These are phyloP conservation scores for Nephrotoma appendiculata DNA, from an alignment of 2,888 invertebrate genomes.

Conservation along the genomic window DNA sequence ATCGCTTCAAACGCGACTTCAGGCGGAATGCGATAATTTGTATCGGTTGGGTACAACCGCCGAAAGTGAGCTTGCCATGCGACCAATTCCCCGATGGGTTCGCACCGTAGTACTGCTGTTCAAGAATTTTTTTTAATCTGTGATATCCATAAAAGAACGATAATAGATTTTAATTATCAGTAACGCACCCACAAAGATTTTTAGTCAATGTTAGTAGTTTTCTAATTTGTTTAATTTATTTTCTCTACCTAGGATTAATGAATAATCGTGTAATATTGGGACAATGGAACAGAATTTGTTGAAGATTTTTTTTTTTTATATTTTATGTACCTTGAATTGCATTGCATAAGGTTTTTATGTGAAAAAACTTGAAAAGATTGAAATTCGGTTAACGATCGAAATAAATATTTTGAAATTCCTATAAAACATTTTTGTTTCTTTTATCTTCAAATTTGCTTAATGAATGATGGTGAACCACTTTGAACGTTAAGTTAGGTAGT, in stretches of 20 bases:
- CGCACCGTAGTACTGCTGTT: slow-evolving; percentile 58
- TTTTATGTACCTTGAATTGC: neutral
- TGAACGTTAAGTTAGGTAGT: too few relatives aligned
- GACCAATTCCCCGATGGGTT: slow-evolving; percentile 70
- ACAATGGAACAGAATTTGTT: neutral
- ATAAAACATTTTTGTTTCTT: neutral
- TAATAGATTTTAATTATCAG: neutral
- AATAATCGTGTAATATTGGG: neutral
- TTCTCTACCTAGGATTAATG: neutral
- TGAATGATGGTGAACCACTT: too few relatives aligned
- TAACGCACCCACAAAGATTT: neutral
- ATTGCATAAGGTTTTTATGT: neutral
- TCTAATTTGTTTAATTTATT: neutral
- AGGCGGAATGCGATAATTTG: slow-evolving; percentile 59
- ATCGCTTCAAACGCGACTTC: slow-evolving; percentile 46
- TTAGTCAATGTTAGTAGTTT: neutral
- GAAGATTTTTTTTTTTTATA: neutral
- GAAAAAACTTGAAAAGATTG: neutral
- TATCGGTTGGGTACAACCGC: slow-evolving; percentile 49
- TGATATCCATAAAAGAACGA: neutral
- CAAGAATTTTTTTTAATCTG: slow-evolving; percentile 51
- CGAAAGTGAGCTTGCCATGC: slow-evolving; percentile 47
- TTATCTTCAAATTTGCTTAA: neutral
- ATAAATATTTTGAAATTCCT: neutral
- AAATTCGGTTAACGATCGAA: neutral